Conservation (phyloP, 1,140 invertebrate genomes). For the Triops longicaudatus region DNA sequence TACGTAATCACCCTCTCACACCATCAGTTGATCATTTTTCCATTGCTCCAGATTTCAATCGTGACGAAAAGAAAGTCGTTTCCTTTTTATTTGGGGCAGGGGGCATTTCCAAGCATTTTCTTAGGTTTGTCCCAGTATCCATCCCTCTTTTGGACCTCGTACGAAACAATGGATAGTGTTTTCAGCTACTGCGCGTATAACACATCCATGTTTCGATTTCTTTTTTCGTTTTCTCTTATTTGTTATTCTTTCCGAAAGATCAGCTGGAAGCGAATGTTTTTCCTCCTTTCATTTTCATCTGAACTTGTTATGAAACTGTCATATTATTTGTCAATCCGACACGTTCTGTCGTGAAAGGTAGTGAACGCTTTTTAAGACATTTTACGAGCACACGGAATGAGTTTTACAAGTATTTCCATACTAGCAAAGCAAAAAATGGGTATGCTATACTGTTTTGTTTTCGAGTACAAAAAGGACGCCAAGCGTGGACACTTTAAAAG, state of each 20-base stretch:
- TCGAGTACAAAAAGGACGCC: conserved; percentile 4
- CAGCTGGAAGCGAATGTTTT: neutral
- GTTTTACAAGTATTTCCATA: no score
- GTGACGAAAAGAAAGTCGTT: no score
- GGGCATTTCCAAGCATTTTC: no score
- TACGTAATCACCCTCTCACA: no score
- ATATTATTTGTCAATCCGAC: neutral
- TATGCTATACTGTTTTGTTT: neutral
- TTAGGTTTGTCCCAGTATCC: no score
- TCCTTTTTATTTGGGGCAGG: no score
- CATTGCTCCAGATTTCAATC: no score
- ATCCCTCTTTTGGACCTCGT: no score
- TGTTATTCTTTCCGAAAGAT: neutral
- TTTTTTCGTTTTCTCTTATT: neutral
- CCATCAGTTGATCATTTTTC: no score
- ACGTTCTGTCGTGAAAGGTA: neutral
- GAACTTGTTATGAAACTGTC: neutral
- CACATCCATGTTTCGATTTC: neutral
- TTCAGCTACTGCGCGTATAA: no score
- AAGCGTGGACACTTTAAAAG: neutral
- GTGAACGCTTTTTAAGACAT: neutral
- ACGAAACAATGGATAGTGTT: no score
- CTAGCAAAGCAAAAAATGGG: neutral
- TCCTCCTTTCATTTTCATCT: neutral
- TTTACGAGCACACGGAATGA: neutral